These are phyloP conservation scores for Cettia cetti DNA, from an alignment of 2,113 vertebrate species.

Conservation along the genomic window DNA sequence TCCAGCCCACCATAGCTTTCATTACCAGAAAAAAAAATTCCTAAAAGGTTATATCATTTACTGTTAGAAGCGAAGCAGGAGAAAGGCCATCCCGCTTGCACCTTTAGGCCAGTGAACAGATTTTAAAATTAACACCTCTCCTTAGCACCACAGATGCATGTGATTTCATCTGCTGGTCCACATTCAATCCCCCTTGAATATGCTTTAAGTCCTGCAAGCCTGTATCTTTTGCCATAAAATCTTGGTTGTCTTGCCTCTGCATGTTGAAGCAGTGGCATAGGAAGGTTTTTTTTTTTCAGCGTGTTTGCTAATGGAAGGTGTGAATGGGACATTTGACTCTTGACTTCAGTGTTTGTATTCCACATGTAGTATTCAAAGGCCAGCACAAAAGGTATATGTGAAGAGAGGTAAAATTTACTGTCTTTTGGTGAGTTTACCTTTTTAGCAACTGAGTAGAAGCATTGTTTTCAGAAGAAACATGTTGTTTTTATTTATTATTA, in stretches of 20 bases:
- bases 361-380: not conserved
- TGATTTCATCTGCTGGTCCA: not conserved
- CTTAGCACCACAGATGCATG: not conserved
- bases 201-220: not conserved
- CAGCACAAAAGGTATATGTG: not conserved
- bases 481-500: not conserved
- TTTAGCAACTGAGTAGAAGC: not conserved
- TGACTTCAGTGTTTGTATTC: not conserved
- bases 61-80: conserved; percentile 13
- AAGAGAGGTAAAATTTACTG: not conserved
- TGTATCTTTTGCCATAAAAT: not conserved
- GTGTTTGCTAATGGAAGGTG: not conserved
- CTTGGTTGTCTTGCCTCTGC: not conserved
- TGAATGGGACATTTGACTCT: not conserved
- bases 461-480: not conserved
- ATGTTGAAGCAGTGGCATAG: not conserved
- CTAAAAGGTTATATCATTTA: conserved; percentile 48
- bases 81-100: conserved; percentile 1
- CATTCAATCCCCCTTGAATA: not conserved
- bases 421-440: not conserved
- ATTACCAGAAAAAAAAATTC: conserved; percentile 50
- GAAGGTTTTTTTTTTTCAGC: not conserved
- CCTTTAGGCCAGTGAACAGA: conserved; percentile 1
- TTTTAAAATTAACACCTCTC: conserved; percentile 50
- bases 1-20: conserved; percentile 21